A percentile compares a stretch with the other conserved stretches of the same genome.
phyloP scores from a whole-genome alignment of 2,113 vertebrate species.

The Variabilichromis moorii region DNA sequence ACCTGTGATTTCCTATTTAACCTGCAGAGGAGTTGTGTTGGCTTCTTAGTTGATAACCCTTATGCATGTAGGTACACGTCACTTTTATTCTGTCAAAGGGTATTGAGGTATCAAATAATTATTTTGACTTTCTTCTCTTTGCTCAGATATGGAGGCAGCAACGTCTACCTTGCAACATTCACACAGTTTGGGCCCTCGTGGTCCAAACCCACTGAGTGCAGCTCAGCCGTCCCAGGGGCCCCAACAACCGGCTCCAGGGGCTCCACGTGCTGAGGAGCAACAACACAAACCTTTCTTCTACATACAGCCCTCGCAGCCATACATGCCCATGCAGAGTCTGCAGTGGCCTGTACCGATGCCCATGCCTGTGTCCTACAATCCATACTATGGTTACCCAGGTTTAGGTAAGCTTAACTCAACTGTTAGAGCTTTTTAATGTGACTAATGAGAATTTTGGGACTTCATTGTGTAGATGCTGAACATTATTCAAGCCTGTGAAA shows the following conservation, averaged over 20 bases:
- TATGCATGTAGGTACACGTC: not conserved
- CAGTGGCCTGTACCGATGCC: slow-evolving; percentile 66
- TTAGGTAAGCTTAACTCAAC: slow-evolving; percentile 41
- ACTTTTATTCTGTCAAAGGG: rapidly evolving
- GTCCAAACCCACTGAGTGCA: slow-evolving; percentile 5
- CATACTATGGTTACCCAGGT: slow-evolving; percentile 57
- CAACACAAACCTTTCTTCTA: slow-evolving; percentile 68
- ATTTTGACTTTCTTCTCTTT: not conserved
- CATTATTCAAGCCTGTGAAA: not conserved
- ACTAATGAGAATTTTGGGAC: no score
- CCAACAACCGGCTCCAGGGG: not conserved
- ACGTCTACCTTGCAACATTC: slow-evolving; percentile 15
- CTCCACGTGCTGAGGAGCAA: slow-evolving; percentile 40
- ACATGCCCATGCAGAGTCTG: slow-evolving; percentile 63
- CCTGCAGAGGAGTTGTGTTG: not conserved
- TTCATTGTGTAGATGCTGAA: not conserved
- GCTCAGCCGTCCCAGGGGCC: not conserved
- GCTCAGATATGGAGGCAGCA: slow-evolving; percentile 50
- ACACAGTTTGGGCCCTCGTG: slow-evolving; percentile 5
- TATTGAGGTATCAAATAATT: not conserved
- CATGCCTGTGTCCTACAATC: slow-evolving; percentile 59
- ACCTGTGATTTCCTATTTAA: slow-evolving; percentile 6
- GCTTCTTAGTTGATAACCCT: not conserved
- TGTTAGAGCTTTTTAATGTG: not conserved
- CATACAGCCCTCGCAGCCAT: slow-evolving; percentile 60